Conservation (phyloP, 2,797 vertebrate species). For the Setipinna tenuifilis region DNA sequence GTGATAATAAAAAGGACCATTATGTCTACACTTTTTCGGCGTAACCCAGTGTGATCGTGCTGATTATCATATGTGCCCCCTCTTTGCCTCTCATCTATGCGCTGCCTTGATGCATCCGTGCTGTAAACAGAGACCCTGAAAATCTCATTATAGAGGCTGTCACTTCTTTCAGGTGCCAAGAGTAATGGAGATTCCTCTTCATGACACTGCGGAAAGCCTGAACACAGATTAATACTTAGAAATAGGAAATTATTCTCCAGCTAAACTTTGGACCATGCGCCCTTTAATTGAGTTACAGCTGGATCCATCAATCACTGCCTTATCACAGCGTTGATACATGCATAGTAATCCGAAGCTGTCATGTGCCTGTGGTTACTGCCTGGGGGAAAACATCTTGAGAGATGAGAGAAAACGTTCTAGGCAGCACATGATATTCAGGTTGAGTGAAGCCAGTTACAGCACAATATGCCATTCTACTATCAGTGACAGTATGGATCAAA, state of each 20-base stretch:
- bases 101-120: neutral
- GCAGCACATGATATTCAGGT: neutral
- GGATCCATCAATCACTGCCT: conserved; percentile 51
- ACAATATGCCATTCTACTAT: neutral
- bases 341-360: conserved; percentile 26
- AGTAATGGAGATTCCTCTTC: conserved; percentile 57
- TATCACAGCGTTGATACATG: conserved; percentile 40
- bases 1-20: neutral
- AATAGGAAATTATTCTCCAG: conserved; percentile 63
- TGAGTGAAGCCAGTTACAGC: neutral
- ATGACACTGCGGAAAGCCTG: conserved; percentile 53
- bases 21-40: neutral
- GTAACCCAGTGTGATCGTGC: neutral
- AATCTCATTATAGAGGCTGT: conserved; percentile 66
- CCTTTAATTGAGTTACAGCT: conserved; percentile 67
- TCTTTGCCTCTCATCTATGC: neutral
- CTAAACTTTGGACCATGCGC: conserved; percentile 48
- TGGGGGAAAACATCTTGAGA: conserved; percentile 4
- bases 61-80: neutral
- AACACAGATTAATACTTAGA: conserved; percentile 58
- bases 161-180: conserved; percentile 65
- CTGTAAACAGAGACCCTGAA: conserved; percentile 29
- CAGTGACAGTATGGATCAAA: neutral
- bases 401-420: neutral
- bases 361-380: neutral